Evolutionary conservation across 2,888 invertebrate genomes (phyloP).

Genomic region (Protula sp.): DNA sequence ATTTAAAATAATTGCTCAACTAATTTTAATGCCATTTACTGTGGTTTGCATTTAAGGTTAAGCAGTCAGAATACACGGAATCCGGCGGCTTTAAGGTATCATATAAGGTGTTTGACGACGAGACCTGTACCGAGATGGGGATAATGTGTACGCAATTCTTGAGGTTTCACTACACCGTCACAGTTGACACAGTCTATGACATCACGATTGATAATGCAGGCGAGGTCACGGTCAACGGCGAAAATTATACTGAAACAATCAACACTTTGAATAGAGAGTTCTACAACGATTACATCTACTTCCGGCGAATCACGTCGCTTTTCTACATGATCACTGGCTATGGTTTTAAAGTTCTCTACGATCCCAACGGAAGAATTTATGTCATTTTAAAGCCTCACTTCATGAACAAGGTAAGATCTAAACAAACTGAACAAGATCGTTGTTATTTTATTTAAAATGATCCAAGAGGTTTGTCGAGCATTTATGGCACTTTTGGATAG

Average conservation of each 20-base stretch:
- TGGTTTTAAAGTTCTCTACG: constrained; percentile 27
- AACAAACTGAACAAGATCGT: not conserved
- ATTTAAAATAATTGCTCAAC: no score
- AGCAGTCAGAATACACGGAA: constrained; percentile 3
- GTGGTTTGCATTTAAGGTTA: no score
- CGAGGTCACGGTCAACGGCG: no score
- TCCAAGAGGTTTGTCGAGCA: not conserved
- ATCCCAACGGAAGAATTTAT: constrained; percentile 22
- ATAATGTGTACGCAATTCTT: constrained; percentile 13
- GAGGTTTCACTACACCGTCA: not conserved
- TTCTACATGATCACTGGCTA: constrained; percentile 25
- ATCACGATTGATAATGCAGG: no score
- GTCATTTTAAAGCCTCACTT: constrained; percentile 23
- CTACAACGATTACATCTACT: constrained; percentile 18
- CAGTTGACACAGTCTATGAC: no score
- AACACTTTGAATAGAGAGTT: constrained; percentile 6
- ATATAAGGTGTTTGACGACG: no score
- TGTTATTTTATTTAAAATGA: not conserved
- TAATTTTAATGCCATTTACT: no score
- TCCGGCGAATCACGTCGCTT: constrained; percentile 27
- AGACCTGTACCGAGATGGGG: constrained; percentile 9
- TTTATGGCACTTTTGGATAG: no score
- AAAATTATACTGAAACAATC: no score
- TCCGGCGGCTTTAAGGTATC: no score
- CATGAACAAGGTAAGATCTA: constrained; percentile 13